phyloP scores from a whole-genome alignment of 2,888 invertebrate species.

The Pyrrhia umbra region DNA sequence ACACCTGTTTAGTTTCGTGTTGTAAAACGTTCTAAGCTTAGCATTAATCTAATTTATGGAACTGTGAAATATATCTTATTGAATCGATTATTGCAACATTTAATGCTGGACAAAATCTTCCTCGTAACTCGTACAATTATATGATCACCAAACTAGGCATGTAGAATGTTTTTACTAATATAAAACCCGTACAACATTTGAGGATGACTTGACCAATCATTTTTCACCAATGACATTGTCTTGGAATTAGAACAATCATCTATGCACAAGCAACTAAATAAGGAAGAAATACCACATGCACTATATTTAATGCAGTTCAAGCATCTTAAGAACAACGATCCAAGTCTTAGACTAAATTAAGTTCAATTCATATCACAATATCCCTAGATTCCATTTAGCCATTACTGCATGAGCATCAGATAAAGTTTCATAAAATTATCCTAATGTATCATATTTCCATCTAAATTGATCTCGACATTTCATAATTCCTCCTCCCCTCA shows the following conservation, averaged over 20 bases:
- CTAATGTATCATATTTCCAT: background rate
- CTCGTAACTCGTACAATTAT: too few species aligned
- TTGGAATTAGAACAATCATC: too few species aligned
- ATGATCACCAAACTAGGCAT: background rate
- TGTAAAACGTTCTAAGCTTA: slow-evolving; percentile 21
- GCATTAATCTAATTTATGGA: slow-evolving; percentile 2
- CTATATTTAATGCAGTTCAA: too few species aligned
- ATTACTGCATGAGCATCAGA: background rate
- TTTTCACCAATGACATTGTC: too few species aligned
- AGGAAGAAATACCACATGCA: too few species aligned
- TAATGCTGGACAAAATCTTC: background rate
- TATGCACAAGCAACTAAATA: too few species aligned
- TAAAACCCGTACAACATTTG: too few species aligned
- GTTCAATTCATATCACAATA: too few species aligned
- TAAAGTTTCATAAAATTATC: background rate
- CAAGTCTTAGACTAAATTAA: too few species aligned
- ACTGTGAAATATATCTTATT: background rate
- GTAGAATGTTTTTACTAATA: background rate
- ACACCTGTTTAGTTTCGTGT: slow-evolving; percentile 28
- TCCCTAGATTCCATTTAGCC: too few species aligned
- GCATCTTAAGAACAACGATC: too few species aligned
- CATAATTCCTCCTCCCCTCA: slow-evolving; percentile 5
- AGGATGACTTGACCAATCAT: too few species aligned
- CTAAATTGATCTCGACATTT: slow-evolving; percentile 11
- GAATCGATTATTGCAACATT: background rate